These are phyloP conservation scores for Petrolisthes cinctipes DNA, from an alignment of 2,888 invertebrate genomes.

Conservation along the genomic window DNA sequence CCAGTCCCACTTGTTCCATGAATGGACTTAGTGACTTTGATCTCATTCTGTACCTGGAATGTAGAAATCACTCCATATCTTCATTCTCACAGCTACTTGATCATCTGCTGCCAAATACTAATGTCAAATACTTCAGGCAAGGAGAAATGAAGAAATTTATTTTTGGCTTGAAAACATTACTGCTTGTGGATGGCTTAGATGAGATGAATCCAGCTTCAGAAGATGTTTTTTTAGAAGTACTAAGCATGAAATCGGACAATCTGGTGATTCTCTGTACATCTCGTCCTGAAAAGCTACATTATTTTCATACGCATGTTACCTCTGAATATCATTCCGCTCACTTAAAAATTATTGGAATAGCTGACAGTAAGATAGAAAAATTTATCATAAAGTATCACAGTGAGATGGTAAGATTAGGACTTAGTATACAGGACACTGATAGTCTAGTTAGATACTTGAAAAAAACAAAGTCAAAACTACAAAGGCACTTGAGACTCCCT, in stretches of 20 bases:
- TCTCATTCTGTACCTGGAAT: constrained; percentile 25
- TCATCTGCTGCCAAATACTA: constrained; percentile 28
- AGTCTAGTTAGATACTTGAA: constrained; percentile 3
- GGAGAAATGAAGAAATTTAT: constrained; percentile 22
- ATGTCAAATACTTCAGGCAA: constrained; percentile 7
- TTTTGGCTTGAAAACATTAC: neutral
- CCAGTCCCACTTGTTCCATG: neutral
- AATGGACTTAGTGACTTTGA: constrained; percentile 23
- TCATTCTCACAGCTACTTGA: constrained; percentile 23
- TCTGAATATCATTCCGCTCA: constrained; percentile 14
- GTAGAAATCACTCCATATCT: constrained; percentile 19
- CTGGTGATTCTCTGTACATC: constrained; percentile 36
- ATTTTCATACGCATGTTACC: constrained; percentile 23
- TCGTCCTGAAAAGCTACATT: constrained; percentile 30
- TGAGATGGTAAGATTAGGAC: constrained; percentile 22
- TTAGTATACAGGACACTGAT: constrained; percentile 27
- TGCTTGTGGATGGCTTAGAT: constrained; percentile 42
- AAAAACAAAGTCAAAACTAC: neutral
- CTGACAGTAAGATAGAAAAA: constrained; percentile 24
- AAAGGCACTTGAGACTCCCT: constrained; percentile 24
- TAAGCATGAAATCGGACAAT: constrained; percentile 3
- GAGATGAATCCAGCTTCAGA: constrained; percentile 38
- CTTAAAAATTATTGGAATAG: constrained; percentile 37
- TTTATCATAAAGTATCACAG: constrained; percentile 27
- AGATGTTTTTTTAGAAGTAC: constrained; percentile 27